These are phyloP conservation scores for Temnothorax nylanderi DNA, from an alignment of 1,140 invertebrate species.

Conservation along the genomic window DNA sequence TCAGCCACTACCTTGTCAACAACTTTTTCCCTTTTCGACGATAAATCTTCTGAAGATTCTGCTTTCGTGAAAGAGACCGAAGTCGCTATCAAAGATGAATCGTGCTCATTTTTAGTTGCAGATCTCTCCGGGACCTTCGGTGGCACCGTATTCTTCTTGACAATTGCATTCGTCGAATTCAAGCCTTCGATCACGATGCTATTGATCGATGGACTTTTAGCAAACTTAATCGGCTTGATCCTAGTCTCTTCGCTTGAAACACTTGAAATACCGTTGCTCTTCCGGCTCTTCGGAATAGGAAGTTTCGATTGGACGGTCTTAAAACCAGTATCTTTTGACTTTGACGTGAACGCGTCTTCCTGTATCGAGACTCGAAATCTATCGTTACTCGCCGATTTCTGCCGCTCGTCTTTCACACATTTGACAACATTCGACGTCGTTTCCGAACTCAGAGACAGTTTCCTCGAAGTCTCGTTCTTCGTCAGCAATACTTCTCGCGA, in stretches of 20 bases:
- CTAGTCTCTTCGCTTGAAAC: slow-evolving; percentile 28
- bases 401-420: slow-evolving; percentile 4
- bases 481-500: slow-evolving; percentile 72
- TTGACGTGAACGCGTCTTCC: not conserved
- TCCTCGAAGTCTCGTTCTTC: slow-evolving; percentile 70
- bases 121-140: slow-evolving; percentile 66
- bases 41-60: slow-evolving; percentile 26
- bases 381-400: not conserved
- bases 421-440: not conserved
- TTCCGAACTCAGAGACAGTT: slow-evolving; percentile 56
- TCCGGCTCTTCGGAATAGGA: slow-evolving; percentile 7
- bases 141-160: slow-evolving; percentile 50
- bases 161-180: not conserved
- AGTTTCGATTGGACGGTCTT: not conserved
- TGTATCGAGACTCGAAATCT: not conserved
- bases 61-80: not conserved
- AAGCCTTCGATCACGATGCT: slow-evolving; percentile 25
- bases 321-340: not conserved
- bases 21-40: not conserved
- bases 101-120: not conserved
- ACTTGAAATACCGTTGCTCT: slow-evolving; percentile 10
- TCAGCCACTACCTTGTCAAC: not conserved
- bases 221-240: slow-evolving; percentile 68
- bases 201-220: slow-evolving; percentile 64
- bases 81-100: slow-evolving; percentile 16